Evolutionary conservation across 2,113 vertebrate species (phyloP).

Genomic region (Zingel zingel): DNA sequence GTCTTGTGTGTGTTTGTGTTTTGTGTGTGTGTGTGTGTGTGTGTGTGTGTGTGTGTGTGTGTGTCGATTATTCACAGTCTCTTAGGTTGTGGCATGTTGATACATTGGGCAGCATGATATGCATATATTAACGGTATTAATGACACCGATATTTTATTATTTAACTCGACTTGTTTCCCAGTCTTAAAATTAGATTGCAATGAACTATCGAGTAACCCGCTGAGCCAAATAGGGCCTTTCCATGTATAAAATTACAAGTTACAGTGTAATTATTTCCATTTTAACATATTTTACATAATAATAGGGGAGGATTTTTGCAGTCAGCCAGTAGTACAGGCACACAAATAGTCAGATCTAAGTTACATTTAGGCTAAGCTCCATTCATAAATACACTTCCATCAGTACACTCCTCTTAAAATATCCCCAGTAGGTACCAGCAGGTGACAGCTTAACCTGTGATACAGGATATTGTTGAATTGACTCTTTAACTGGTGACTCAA

Average conservation of each 20-base stretch:
- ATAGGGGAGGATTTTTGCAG: neutral
- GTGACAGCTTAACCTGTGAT: neutral
- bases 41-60: no score
- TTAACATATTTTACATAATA: constrained; percentile 1
- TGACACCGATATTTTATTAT: neutral
- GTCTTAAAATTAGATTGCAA: neutral
- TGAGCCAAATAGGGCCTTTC: neutral
- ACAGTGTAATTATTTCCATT: constrained; percentile 14
- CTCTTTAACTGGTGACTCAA: neutral
- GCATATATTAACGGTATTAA: neutral
- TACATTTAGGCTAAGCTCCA: neutral
- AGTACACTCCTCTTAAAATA: neutral
- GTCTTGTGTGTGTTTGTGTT: no score
- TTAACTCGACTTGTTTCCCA: neutral
- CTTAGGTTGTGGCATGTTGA: no score
- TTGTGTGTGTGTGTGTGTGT: no score
- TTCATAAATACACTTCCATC: neutral
- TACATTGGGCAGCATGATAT: no score
- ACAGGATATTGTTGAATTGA: neutral
- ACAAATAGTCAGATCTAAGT: neutral
- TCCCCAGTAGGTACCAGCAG: neutral
- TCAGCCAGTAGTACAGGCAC: neutral
- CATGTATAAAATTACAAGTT: neutral
- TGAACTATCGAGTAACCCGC: neutral
- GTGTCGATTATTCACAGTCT: neutral